Evolutionary conservation across 2,888 invertebrate species (phyloP).

Genomic region (Agrypnus murinus): DNA sequence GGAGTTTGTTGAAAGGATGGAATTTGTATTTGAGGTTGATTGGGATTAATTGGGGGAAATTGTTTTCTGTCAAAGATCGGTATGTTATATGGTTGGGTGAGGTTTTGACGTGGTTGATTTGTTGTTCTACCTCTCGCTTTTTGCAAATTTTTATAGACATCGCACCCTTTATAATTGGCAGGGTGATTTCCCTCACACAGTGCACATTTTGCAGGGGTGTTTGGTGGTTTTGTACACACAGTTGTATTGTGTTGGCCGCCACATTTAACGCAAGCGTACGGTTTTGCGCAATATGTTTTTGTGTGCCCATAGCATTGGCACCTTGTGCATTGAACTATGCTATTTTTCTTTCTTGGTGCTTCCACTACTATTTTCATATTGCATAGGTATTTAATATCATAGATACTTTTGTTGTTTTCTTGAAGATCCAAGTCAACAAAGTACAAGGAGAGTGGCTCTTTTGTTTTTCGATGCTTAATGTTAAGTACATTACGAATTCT

Average conservation of each 20-base stretch:
- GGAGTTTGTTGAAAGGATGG: neutral
- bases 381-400: conserved; percentile 44
- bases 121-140: conserved; percentile 24
- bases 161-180: conserved; percentile 47
- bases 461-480: conserved; percentile 43
- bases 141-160: conserved; percentile 37
- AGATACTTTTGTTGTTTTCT: conserved; percentile 50
- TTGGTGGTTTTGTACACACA: conserved; percentile 39
- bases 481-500: conserved; percentile 49
- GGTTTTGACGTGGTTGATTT: no score
- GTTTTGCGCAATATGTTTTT: conserved; percentile 50
- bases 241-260: conserved; percentile 50
- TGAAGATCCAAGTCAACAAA: conserved; percentile 52
- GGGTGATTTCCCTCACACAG: conserved; percentile 46
- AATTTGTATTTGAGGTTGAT: neutral
- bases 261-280: conserved; percentile 53
- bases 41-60: neutral
- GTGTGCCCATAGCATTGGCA: conserved; percentile 55
- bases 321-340: conserved; percentile 53
- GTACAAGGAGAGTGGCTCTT: conserved; percentile 49
- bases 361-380: conserved; percentile 46
- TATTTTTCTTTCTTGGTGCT: conserved; percentile 47
- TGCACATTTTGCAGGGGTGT: conserved; percentile 45
- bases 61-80: neutral
- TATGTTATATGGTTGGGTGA: no score